Conservation (phyloP, 1,140 invertebrate genomes). For the Scaptomyza graminum region DNA sequence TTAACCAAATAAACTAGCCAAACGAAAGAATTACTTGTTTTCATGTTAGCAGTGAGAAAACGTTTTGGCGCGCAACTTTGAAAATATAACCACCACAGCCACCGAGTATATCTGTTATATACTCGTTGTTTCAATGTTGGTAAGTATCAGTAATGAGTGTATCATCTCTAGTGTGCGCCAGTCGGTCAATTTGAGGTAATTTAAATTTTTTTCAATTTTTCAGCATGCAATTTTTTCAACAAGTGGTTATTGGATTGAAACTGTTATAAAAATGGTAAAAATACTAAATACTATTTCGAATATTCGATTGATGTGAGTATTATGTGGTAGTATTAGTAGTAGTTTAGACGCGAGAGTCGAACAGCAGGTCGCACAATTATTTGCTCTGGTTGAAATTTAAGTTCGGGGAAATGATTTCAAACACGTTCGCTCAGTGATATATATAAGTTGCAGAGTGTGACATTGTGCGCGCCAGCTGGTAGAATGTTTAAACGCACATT, state of each 20-base stretch:
- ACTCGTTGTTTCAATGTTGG: neutral
- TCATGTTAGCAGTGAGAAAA: neutral
- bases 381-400: slow-evolving; percentile 26
- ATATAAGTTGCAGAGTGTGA: slow-evolving; percentile 5
- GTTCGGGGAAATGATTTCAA: slow-evolving; percentile 54
- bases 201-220: no score
- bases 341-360: slow-evolving; percentile 16
- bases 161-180: slow-evolving; percentile 16
- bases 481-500: slow-evolving; percentile 83
- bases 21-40: slow-evolving; percentile 31
- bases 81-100: neutral
- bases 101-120: neutral
- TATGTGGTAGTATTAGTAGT: no score
- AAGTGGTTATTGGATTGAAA: no score
- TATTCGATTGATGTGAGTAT: no score
- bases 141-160: neutral
- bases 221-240: no score
- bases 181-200: no score
- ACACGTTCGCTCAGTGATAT: slow-evolving; percentile 19
- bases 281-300: no score
- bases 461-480: slow-evolving; percentile 16
- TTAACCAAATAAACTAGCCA: slow-evolving; percentile 78
- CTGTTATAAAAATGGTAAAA: no score
- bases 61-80: neutral
- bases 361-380: slow-evolving; percentile 28